Evolutionary conservation across 2,888 invertebrate genomes (phyloP).

Genomic region (Diachrysia chrysitis): DNA sequence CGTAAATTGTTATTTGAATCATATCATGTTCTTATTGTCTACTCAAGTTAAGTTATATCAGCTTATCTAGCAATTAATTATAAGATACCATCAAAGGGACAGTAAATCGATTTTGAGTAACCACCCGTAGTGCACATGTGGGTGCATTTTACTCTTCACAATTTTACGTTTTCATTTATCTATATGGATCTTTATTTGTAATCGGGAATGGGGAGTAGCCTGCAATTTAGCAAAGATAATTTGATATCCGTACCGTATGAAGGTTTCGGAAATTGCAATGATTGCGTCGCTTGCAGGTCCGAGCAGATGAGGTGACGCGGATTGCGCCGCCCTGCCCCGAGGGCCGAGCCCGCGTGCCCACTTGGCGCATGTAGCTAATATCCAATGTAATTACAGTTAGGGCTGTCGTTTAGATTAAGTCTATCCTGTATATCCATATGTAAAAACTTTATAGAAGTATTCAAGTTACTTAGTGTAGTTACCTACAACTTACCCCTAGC

Average conservation of each 20-base stretch:
- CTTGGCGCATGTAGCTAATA: conserved; percentile 61
- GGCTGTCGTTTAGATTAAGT: conserved; percentile 54
- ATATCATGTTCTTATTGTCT: conserved; percentile 12
- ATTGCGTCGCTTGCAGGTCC: conserved; percentile 73
- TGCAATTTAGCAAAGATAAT: conserved; percentile 55
- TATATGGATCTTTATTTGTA: conserved; percentile 45
- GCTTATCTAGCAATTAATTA: conserved; percentile 22
- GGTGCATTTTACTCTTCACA: conserved; percentile 30
- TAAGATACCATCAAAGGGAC: conserved; percentile 17
- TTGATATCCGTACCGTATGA: conserved; percentile 64
- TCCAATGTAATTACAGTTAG: conserved; percentile 73
- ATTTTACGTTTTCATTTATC: conserved; percentile 44
- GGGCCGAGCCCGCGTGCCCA: conserved; percentile 19
- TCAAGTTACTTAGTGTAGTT: too few species aligned
- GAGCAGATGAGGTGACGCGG: conserved; percentile 63
- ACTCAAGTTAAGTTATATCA: conserved; percentile 6
- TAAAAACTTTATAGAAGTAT: not conserved
- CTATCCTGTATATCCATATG: conserved; percentile 16
- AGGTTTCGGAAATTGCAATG: conserved; percentile 84
- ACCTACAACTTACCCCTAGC: not conserved
- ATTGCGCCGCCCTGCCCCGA: conserved; percentile 39
- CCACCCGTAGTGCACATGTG: conserved; percentile 29
- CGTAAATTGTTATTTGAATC: conserved; percentile 23
- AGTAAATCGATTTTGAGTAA: conserved; percentile 25
- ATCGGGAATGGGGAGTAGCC: conserved; percentile 46